Evolutionary conservation across 2,888 invertebrate species (phyloP).

Genomic region (Amphipyra tragopoginis): DNA sequence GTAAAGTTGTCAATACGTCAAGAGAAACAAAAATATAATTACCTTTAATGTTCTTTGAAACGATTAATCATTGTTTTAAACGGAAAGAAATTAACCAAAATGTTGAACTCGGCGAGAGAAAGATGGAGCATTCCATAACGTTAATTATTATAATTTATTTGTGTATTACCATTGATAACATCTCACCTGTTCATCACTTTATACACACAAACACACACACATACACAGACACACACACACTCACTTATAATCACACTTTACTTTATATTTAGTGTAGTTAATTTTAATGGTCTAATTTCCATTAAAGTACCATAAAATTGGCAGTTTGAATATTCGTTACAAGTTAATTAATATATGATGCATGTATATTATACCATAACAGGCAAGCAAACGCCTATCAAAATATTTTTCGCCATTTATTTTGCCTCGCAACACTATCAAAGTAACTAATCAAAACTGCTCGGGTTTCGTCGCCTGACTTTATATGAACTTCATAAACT

Average conservation of each 20-base stretch:
- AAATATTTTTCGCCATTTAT: neutral
- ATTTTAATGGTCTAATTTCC: constrained; percentile 1
- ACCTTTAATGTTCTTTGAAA: constrained; percentile 10
- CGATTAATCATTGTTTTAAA: constrained; percentile 42
- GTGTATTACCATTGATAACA: constrained; percentile 26
- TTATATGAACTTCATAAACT: constrained; percentile 7
- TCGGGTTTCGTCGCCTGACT: neutral
- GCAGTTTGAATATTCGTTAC: constrained; percentile 1
- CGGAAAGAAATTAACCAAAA: constrained; percentile 25
- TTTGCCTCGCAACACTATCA: constrained; percentile 1
- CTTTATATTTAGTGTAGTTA: neutral
- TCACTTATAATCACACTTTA: too few relatives aligned
- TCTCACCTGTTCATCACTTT: constrained; percentile 18
- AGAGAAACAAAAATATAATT: constrained; percentile 13
- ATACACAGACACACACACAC: too few relatives aligned
- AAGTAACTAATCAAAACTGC: constrained; percentile 3
- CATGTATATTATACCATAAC: neutral
- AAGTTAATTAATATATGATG: constrained; percentile 4
- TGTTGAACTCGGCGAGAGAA: constrained; percentile 12
- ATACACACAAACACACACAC: neutral
- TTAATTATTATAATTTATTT: constrained; percentile 41
- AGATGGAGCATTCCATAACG: constrained; percentile 11
- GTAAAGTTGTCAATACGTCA: constrained; percentile 22
- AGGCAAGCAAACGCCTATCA: constrained; percentile 7
- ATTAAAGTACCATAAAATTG: constrained; percentile 10